phyloP scores from a whole-genome alignment of 2,888 invertebrate species.

The Epirrhoe alternata region DNA sequence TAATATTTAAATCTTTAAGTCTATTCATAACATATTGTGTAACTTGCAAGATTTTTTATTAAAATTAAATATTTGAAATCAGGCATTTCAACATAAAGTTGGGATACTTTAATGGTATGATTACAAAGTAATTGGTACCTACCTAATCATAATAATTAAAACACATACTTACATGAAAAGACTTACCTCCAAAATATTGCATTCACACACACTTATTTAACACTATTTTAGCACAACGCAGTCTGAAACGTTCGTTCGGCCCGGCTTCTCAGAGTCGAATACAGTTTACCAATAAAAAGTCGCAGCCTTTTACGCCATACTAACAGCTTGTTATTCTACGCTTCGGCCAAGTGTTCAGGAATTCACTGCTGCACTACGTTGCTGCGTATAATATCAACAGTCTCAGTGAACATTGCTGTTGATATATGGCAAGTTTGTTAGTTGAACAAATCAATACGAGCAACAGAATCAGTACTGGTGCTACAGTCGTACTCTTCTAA shows the following conservation, averaged over 20 bases:
- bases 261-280: constrained; percentile 57
- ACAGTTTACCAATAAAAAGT: constrained; percentile 42
- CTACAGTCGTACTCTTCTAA: constrained; percentile 10
- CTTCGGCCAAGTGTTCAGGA: constrained; percentile 28
- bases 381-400: constrained; percentile 2
- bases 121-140: too few species aligned
- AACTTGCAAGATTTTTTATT: too few species aligned
- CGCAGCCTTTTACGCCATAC: constrained; percentile 20
- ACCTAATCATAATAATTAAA: too few species aligned
- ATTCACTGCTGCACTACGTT: constrained; percentile 28
- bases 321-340: constrained; percentile 21
- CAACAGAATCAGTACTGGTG: constrained; percentile 14
- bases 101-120: too few species aligned
- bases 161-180: background rate
- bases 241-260: constrained; percentile 50
- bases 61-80: too few species aligned
- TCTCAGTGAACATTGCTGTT: constrained; percentile 10
- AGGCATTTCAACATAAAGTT: too few species aligned
- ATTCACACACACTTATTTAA: constrained; percentile 9
- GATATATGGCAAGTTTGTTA: constrained; percentile 4
- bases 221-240: background rate
- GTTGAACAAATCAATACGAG: constrained; percentile 8
- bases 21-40: too few species aligned
- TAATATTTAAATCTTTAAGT: too few species aligned
- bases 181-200: constrained; percentile 29